Evolutionary conservation across 2,113 vertebrate genomes (phyloP).

Genomic region (Oncorhynchus kisutch): DNA sequence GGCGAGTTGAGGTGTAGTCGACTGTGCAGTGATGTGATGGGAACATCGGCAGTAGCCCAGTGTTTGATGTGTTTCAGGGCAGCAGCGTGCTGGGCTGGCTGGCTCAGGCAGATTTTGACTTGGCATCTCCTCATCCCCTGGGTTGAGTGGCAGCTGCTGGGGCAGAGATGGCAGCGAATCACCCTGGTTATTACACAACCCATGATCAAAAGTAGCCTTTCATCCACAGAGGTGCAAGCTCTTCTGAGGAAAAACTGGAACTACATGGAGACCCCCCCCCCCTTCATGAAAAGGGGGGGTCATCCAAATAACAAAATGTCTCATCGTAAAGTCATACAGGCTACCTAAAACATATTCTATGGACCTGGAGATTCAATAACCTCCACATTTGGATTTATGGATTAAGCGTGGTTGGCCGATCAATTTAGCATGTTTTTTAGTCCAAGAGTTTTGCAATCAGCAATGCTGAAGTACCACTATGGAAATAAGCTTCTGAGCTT

Average conservation of each 20-base stretch:
- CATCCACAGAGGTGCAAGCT: conserved; percentile 55
- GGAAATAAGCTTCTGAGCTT: no score
- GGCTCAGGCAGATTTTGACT: conserved; percentile 28
- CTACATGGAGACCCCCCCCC: conserved; percentile 4
- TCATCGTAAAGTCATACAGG: no score
- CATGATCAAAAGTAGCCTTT: conserved; percentile 53
- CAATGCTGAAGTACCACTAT: no score
- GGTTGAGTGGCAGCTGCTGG: conserved; percentile 58
- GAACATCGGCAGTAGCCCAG: conserved; percentile 4
- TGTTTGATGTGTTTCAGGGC: conserved; percentile 13
- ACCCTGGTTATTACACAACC: conserved; percentile 64
- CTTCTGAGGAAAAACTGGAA: conserved; percentile 37
- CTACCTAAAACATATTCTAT: no score
- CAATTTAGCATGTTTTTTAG: no score
- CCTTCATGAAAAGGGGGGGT: background rate
- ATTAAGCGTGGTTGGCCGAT: no score
- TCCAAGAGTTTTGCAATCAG: no score
- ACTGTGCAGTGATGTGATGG: conserved; percentile 7
- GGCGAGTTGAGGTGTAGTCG: background rate
- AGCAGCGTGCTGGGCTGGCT: conserved; percentile 1
- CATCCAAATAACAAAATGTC: no score
- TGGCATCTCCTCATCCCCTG: conserved; percentile 44
- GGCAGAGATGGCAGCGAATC: conserved; percentile 47
- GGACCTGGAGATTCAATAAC: no score
- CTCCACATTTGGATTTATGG: no score